These are phyloP conservation scores for Acrocephalus arundinaceus DNA, from an alignment of 2,113 vertebrate genomes.

Conservation along the genomic window DNA sequence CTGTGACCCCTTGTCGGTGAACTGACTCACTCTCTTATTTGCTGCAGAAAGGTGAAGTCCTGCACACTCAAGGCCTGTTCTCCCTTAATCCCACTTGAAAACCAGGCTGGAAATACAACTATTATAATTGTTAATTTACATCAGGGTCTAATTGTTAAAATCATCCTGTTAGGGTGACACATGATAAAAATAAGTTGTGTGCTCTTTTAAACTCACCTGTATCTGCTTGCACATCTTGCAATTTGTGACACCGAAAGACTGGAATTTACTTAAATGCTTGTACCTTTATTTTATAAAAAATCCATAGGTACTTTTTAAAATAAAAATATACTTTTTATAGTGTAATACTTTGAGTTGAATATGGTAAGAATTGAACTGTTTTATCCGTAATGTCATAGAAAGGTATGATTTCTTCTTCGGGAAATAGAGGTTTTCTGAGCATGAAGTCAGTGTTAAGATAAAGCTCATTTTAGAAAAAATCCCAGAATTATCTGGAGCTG, in stretches of 20 bases:
- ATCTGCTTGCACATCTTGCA: neutral
- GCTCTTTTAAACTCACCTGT: neutral
- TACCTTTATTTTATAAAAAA: slow-evolving; percentile 21
- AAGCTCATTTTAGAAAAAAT: neutral
- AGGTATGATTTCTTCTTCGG: neutral
- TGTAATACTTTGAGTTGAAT: neutral
- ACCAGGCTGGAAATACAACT: neutral
- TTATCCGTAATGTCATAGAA: neutral
- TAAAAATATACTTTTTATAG: slow-evolving; percentile 1
- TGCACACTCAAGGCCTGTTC: neutral
- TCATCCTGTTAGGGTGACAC: neutral
- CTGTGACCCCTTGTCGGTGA: neutral
- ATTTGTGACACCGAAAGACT: slow-evolving; percentile 5
- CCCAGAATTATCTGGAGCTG: neutral
- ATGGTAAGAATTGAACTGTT: neutral
- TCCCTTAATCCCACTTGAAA: neutral
- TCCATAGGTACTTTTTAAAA: neutral
- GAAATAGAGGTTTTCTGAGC: neutral
- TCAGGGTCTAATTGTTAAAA: neutral
- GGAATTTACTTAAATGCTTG: slow-evolving; percentile 1
- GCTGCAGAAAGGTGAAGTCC: neutral
- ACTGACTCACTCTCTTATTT: neutral
- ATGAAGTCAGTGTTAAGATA: neutral
- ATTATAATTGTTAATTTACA: neutral
- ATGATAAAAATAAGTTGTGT: neutral